phyloP scores from a whole-genome alignment of 2,113 vertebrate species.

The Coracopsis vasa region DNA sequence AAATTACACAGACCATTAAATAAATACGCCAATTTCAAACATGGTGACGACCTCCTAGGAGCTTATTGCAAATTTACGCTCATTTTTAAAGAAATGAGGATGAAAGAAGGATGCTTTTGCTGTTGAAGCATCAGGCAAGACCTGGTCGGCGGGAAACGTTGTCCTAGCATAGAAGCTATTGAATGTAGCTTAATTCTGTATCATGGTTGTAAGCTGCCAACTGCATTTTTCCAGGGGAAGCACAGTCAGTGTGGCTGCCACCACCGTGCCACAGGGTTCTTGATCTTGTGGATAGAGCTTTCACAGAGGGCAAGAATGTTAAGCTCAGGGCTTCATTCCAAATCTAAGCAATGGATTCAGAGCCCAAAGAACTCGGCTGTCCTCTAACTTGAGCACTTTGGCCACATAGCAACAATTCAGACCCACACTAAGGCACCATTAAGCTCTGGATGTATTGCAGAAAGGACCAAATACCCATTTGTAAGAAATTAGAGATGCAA shows the following conservation, averaged over 20 bases:
- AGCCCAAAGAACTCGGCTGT: rapidly evolving
- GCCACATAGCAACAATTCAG: background rate
- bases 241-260: background rate
- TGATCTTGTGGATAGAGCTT: background rate
- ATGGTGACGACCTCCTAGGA: background rate
- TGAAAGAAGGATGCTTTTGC: background rate
- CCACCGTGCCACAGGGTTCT: background rate
- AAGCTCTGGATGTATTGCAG: rapidly evolving
- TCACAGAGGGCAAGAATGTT: background rate
- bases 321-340: background rate
- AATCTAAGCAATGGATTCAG: background rate
- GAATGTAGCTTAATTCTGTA: rapidly evolving
- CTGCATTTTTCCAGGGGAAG: too few species aligned
- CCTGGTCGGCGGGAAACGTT: rapidly evolving
- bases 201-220: background rate
- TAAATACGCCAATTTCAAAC: background rate
- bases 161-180: background rate
- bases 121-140: background rate
- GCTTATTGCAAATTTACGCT: background rate
- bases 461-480: background rate
- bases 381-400: background rate
- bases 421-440: rapidly evolving
- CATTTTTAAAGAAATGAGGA: background rate
- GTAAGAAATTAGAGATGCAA: background rate
- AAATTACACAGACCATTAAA: background rate